Conservation (phyloP, 2,797 vertebrate genomes). For the Lepilemur ruficaudatus region DNA sequence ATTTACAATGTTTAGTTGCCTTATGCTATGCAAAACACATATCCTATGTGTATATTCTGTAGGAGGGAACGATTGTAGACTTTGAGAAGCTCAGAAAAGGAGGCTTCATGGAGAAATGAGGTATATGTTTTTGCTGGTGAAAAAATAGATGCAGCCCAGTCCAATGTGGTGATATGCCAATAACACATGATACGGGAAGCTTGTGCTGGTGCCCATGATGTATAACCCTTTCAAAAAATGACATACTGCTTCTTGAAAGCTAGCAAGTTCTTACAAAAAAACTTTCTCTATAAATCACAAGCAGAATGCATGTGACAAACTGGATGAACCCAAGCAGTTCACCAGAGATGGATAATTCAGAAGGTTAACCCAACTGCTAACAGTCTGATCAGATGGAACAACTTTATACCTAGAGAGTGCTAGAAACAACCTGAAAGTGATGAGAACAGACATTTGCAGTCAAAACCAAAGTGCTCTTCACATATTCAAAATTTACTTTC, state of each 20-base stretch:
- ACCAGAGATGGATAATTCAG: constrained; percentile 50
- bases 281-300: background rate
- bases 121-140: background rate
- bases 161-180: too few relatives aligned
- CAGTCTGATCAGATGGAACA: constrained; percentile 56
- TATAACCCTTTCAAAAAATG: background rate
- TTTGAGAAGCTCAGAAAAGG: background rate
- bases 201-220: background rate
- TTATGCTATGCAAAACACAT: background rate
- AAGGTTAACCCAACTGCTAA: constrained; percentile 40
- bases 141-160: background rate
- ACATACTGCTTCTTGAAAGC: background rate
- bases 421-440: constrained; percentile 67
- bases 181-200: background rate
- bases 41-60: background rate
- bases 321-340: constrained; percentile 44
- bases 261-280: background rate
- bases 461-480: constrained; percentile 37
- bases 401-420: constrained; percentile 41
- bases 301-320: background rate
- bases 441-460: constrained; percentile 52
- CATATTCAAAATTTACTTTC: background rate
- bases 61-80: background rate
- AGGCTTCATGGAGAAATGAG: background rate
- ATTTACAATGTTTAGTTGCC: background rate